Percentiles rank a stretch among this genome's conserved stretches.
phyloP scores from a whole-genome alignment of 1,140 invertebrate genomes.

The Sminthurides bifidus region DNA sequence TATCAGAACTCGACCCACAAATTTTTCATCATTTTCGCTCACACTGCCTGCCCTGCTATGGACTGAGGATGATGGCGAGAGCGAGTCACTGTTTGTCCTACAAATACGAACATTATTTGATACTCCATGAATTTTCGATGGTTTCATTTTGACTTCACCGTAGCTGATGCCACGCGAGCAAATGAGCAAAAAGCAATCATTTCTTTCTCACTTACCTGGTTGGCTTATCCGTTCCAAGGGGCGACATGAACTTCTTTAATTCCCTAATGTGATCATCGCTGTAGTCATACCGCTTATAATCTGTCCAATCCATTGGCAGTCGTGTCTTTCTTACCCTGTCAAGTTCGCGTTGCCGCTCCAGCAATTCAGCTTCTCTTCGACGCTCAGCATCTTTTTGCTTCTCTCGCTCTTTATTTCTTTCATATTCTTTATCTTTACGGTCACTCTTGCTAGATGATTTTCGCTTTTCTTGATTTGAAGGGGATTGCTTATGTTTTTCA shows the following conservation, averaged over 20 bases:
- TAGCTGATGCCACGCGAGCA: no score
- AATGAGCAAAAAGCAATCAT: no score
- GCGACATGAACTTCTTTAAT: conserved; percentile 5
- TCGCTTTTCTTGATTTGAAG: not conserved
- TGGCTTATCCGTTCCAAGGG: no score
- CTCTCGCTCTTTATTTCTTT: conserved; percentile 11
- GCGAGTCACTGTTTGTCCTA: not conserved
- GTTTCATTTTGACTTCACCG: no score
- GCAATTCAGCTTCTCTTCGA: conserved; percentile 12
- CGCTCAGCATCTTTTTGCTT: not conserved
- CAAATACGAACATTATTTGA: not conserved
- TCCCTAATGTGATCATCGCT: conserved; percentile 10
- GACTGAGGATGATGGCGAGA: not conserved
- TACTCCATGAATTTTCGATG: not conserved
- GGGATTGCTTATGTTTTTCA: not conserved
- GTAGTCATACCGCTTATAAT: conserved; percentile 21
- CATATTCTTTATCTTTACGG: not conserved
- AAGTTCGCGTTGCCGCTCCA: conserved; percentile 13
- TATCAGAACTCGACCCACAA: not conserved
- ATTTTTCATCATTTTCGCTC: not conserved
- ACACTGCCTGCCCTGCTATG: not conserved
- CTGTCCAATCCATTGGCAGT: conserved; percentile 27
- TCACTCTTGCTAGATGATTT: not conserved
- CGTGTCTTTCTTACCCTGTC: conserved; percentile 18
- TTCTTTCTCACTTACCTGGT: conserved; percentile 19